phyloP scores from a whole-genome alignment of 2,888 invertebrate species.

The Melanostoma scalare region DNA sequence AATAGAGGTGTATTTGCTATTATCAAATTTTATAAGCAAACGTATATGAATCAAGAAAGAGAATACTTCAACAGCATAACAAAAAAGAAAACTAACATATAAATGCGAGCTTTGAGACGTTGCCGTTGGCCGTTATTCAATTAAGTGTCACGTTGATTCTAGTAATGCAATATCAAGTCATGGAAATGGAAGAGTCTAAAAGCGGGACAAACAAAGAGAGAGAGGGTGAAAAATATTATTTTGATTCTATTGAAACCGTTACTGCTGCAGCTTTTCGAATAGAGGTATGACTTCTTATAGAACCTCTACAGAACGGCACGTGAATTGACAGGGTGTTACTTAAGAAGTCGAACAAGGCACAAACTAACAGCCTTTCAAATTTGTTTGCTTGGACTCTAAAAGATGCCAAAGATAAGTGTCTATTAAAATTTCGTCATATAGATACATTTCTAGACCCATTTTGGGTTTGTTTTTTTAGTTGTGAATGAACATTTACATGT shows the following conservation, averaged over 20 bases:
- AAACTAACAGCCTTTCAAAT: too few species aligned
- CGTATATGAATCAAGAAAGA: constrained; percentile 28
- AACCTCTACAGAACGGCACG: constrained; percentile 27
- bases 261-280: constrained; percentile 40
- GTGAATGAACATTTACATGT: too few species aligned
- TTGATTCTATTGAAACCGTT: constrained; percentile 57
- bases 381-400: neutral
- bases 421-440: neutral
- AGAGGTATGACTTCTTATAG: constrained; percentile 17
- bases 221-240: constrained; percentile 40
- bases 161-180: constrained; percentile 39
- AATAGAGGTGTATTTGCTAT: constrained; percentile 32
- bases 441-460: too few species aligned
- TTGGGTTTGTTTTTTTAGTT: too few species aligned
- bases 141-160: constrained; percentile 65
- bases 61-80: constrained; percentile 24
- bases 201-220: neutral
- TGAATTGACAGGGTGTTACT: constrained; percentile 50
- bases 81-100: constrained; percentile 4
- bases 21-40: constrained; percentile 17
- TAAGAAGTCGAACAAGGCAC: neutral
- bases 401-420: neutral
- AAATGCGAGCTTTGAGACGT: constrained; percentile 29
- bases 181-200: constrained; percentile 11
- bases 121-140: constrained; percentile 45